Evolutionary conservation across 2,797 vertebrate species (phyloP).

Genomic region (Sylvia borin): DNA sequence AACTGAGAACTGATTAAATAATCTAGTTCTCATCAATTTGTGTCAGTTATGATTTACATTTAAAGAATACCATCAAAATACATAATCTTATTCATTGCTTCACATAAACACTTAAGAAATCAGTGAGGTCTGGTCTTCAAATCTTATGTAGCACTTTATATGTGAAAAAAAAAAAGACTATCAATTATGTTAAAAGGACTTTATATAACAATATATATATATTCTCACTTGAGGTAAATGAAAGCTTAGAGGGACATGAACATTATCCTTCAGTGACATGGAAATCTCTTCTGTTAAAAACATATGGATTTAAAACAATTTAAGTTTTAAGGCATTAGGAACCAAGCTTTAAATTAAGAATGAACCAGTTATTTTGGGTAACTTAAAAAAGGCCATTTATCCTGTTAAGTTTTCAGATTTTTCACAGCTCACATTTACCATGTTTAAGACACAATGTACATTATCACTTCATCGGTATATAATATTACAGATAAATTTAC

Average conservation of each 20-base stretch:
- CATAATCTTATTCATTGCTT: background rate
- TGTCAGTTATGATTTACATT: conserved; percentile 6
- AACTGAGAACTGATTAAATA: conserved; percentile 40
- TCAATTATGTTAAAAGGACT: background rate
- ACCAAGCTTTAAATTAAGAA: conserved; percentile 44
- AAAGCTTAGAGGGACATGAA: background rate
- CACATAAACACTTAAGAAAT: conserved; percentile 20
- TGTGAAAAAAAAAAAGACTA: background rate
- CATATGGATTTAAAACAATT: conserved; percentile 11
- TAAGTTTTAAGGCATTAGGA: conserved; percentile 13
- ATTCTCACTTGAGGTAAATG: background rate
- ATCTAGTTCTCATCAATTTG: conserved; percentile 10
- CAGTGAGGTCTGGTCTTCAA: background rate
- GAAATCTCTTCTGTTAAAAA: conserved; percentile 33
- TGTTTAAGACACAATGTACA: conserved; percentile 32
- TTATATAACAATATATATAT: background rate
- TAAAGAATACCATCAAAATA: conserved; percentile 13
- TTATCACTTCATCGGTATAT: conserved; percentile 48
- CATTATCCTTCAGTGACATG: background rate
- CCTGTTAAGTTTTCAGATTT: conserved; percentile 53
- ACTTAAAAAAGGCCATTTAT: conserved; percentile 34
- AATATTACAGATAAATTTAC: conserved; percentile 19
- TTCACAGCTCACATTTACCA: conserved; percentile 40
- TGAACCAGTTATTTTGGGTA: conserved; percentile 21
- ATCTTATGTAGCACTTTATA: background rate